Base-by-base conservation (phyloP, 64 coral and sea anemone genomes). In the Hydrozoanthus tunicans region DNA sequence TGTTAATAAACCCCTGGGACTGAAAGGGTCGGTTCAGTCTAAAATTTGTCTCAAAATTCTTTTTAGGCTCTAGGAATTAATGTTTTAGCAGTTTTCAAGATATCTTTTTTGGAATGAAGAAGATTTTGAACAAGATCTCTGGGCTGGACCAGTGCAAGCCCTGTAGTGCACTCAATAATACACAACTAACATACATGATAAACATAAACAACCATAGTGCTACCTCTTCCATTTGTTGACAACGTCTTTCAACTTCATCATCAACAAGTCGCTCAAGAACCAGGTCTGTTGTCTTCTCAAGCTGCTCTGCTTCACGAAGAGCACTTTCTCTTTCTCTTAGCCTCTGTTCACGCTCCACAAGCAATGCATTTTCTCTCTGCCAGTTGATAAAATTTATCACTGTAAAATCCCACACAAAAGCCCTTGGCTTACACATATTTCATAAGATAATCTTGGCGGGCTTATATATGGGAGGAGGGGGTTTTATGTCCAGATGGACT, bases 241-340 rank as follows among this genome's bases (percentile, higher is more conserved):
- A 91, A 64, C 90, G 82, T 77, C 79, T 92, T 62, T 81, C 64
- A 12, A 96, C 95, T 78, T 96, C 95, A 14, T 91, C 58, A 11
- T 93, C 86, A 26, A 96, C 92, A 20, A 96, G 82, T 59, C 84
- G 93, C 72, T 96, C 95, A 57, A 96, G 86, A 13, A 96, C 90
- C 51, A 96, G 77, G 54, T 96, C 90, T 11, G 95, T 96, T 79
- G 95, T 96, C 14, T 96, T 85, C 69, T 80, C 93, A 25, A 96
- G 92, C 25, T 93, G 81, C 62, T 98, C 96, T 24, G 94, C 94
- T 73, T 96, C 89, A 9, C 94, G 78, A 14, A 99, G 69, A 4
- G 91, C 90, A 82, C 64, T 95, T 66, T 99, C 97, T 60, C 97
- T 60, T 52, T 99, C 97, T 78, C 94, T 83, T 3, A 99, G 83